A percentile compares a stretch with the other conserved stretches of the same genome.
Evolutionary conservation across 2,113 vertebrate species (phyloP).

Genomic region (Protobothrops mucrosquamatus): DNA sequence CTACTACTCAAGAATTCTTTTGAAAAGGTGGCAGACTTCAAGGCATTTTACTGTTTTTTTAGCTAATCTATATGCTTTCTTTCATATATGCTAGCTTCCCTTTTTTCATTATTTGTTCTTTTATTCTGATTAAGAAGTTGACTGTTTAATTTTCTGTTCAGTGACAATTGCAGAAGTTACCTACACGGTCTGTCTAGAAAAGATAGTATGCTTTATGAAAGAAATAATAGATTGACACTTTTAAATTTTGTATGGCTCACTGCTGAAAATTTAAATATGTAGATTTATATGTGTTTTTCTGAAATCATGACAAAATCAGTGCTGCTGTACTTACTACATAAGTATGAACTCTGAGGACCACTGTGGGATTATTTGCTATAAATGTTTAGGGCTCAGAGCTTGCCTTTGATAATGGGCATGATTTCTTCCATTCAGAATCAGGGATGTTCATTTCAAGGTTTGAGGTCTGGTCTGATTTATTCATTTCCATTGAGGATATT

Average conservation of each 20-base stretch:
- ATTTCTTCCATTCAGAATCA: background rate
- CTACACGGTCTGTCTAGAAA: background rate
- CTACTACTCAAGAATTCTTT: background rate
- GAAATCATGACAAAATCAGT: background rate
- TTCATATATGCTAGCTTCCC: background rate
- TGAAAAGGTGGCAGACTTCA: background rate
- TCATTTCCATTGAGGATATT: background rate
- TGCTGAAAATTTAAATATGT: background rate
- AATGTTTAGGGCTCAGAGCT: background rate
- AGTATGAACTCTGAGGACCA: background rate
- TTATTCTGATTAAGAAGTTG: background rate
- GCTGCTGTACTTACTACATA: background rate
- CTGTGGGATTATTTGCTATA: background rate
- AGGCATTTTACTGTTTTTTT: background rate
- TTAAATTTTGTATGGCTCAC: background rate
- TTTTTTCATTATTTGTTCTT: background rate
- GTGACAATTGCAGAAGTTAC: background rate
- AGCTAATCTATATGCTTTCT: background rate
- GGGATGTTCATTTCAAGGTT: background rate
- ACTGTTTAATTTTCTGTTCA: background rate
- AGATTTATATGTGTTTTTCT: background rate
- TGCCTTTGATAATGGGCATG: no score
- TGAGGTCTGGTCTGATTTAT: no score
- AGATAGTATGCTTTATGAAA: background rate
- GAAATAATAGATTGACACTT: background rate